A percentile compares a stretch with the other conserved stretches of the same genome.
Conservation (phyloP, 64 coral and sea anemone species). For the Pachyseris speciosa region DNA sequence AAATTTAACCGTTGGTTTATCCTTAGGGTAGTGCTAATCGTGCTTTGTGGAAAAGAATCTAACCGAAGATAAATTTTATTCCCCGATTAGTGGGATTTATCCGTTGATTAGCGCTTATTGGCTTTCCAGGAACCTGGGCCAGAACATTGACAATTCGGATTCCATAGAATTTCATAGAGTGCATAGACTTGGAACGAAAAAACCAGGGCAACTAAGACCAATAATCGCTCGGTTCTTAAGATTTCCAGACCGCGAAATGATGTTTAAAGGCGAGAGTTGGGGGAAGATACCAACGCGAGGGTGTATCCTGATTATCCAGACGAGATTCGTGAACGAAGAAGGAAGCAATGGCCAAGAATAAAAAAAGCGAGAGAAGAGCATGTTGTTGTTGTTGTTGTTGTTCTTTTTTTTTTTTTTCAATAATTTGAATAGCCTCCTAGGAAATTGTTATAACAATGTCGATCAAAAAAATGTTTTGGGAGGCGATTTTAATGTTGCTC, state of each 20-base stretch:
- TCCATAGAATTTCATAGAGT: background rate
- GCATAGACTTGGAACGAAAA: background rate
- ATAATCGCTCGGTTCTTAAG: background rate
- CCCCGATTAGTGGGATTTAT: too few relatives aligned
- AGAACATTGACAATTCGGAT: background rate
- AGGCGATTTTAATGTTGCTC: constrained; percentile 16
- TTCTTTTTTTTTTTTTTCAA: constrained; percentile 7
- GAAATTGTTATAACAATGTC: background rate
- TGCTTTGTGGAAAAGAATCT: too few relatives aligned
- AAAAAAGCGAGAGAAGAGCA: background rate
- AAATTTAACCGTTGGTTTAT: too few relatives aligned
- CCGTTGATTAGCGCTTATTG: too few relatives aligned
- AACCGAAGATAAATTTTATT: too few relatives aligned
- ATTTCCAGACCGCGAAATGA: background rate
- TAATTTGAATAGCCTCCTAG: background rate
- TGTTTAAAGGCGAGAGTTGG: background rate
- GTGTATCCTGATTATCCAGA: background rate
- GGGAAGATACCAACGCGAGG: background rate
- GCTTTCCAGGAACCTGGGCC: too few relatives aligned
- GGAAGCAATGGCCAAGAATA: background rate
- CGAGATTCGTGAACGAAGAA: background rate
- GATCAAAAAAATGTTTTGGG: constrained; percentile 8
- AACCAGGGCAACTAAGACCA: background rate
- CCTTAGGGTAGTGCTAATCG: too few relatives aligned
- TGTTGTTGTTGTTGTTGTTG: too few relatives aligned